These are phyloP conservation scores for Procambarus virginalis DNA, from an alignment of 1,140 invertebrate species.

Conservation along the genomic window DNA sequence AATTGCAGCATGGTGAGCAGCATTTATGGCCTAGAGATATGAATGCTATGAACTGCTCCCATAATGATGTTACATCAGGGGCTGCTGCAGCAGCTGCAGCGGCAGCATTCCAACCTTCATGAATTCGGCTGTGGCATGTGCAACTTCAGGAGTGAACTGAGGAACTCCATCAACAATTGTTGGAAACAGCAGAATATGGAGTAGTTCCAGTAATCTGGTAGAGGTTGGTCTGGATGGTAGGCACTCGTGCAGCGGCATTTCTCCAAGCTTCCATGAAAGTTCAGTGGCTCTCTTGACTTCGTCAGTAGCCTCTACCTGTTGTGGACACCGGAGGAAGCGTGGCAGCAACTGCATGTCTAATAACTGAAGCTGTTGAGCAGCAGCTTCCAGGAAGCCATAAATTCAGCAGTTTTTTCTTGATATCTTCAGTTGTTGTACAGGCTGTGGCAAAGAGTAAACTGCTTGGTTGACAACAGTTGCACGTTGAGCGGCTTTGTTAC, in stretches of 20 bases:
- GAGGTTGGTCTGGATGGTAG: too few relatives aligned
- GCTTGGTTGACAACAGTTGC: constrained; percentile 11
- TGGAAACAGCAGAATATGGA: too few relatives aligned
- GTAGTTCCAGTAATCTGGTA: too few relatives aligned
- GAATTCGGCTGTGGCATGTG: too few relatives aligned
- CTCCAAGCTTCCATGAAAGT: constrained; percentile 31
- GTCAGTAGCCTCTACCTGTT: too few relatives aligned
- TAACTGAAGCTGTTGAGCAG: constrained; percentile 28
- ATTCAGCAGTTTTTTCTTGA: too few relatives aligned
- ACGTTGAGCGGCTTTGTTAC: constrained; percentile 30
- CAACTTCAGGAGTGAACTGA: too few relatives aligned
- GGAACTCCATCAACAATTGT: not conserved
- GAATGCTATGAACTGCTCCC: too few relatives aligned
- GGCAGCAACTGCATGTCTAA: not conserved
- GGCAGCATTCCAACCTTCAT: too few relatives aligned
- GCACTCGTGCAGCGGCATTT: constrained; percentile 10
- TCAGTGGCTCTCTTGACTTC: constrained; percentile 4
- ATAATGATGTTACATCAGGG: too few relatives aligned
- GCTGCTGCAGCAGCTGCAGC: too few relatives aligned
- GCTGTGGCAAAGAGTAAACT: constrained; percentile 5
- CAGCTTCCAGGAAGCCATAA: constrained; percentile 23
- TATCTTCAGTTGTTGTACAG: constrained; percentile 14
- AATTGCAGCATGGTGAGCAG: not conserved
- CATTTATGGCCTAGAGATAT: not conserved
- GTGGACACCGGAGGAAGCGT: not conserved